Conservation (phyloP, 1,140 invertebrate genomes). For the Drosophila willistoni region DNA sequence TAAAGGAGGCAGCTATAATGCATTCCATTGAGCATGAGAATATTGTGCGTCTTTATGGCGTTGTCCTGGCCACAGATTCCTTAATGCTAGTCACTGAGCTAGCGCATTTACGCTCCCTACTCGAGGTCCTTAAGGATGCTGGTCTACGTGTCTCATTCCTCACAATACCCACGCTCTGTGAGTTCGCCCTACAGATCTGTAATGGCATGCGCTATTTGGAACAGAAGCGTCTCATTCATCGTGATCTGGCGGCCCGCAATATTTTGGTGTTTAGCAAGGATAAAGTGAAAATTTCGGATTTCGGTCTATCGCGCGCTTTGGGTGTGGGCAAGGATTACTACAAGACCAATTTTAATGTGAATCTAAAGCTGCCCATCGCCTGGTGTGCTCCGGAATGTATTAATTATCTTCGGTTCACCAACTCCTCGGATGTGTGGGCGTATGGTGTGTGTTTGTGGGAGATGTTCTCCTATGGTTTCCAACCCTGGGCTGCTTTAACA, state of each 20-base stretch:
- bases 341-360: slow-evolving; percentile 99
- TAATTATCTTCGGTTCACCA: slow-evolving; percentile 97
- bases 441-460: slow-evolving; percentile 99
- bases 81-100: slow-evolving; percentile 98
- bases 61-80: slow-evolving; percentile 96
- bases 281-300: slow-evolving; percentile 99
- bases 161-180: slow-evolving; percentile 93
- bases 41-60: slow-evolving; percentile 98
- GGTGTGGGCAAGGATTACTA: slow-evolving; percentile 99
- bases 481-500: slow-evolving; percentile 97
- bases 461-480: slow-evolving; percentile 99
- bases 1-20: slow-evolving; percentile 99
- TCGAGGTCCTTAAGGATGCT: slow-evolving; percentile 98
- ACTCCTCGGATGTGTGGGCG: slow-evolving; percentile 98
- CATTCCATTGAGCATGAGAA: slow-evolving; percentile 98
- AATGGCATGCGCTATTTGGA: slow-evolving; percentile 98
- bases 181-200: slow-evolving; percentile 97
- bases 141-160: slow-evolving; percentile 92
- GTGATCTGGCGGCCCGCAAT: slow-evolving; percentile 97
- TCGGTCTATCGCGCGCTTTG: slow-evolving; percentile 96
- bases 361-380: slow-evolving; percentile 98
- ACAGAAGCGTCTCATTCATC: slow-evolving; percentile 96
- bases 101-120: slow-evolving; percentile 95
- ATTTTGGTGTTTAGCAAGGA: slow-evolving; percentile 98
- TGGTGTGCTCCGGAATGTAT: slow-evolving; percentile 99